These are phyloP conservation scores for Myrmophylax atrothorax DNA, from an alignment of 2,113 vertebrate species.

Conservation along the genomic window DNA sequence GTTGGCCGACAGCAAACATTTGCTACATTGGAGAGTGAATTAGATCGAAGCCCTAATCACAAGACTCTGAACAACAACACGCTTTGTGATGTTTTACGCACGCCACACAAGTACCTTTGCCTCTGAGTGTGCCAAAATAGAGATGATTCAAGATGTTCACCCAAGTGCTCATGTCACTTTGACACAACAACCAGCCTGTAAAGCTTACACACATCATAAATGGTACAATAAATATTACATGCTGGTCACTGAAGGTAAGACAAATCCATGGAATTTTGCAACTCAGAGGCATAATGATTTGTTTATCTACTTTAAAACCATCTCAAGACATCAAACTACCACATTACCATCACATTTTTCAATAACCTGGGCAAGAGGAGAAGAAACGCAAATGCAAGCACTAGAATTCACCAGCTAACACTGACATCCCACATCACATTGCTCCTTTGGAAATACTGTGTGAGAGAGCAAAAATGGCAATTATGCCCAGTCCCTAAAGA, in stretches of 20 bases:
- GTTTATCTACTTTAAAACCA: constrained; percentile 47
- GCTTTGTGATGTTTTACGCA: constrained; percentile 16
- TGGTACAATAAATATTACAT: not conserved
- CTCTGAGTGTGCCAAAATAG: not conserved
- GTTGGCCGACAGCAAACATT: constrained; percentile 27
- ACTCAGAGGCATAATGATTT: constrained; percentile 27
- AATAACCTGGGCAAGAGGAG: constrained; percentile 17
- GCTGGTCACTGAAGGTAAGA: not conserved
- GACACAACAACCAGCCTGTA: not conserved
- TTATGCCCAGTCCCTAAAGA: not conserved
- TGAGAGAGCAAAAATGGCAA: not conserved
- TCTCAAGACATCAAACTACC: constrained; percentile 38
- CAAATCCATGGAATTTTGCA: not conserved
- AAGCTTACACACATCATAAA: constrained; percentile 4
- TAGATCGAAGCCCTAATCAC: not conserved
- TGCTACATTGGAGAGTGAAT: constrained; percentile 40
- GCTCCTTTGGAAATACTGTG: not conserved
- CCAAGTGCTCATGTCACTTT: not conserved
- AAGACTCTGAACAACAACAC: constrained; percentile 31
- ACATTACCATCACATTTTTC: constrained; percentile 47
- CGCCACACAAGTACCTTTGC: constrained; percentile 6
- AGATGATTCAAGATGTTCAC: not conserved
- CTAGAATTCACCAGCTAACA: constrained; percentile 2
- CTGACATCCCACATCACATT: not conserved
- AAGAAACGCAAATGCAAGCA: not conserved